phyloP scores from a whole-genome alignment of 2,888 invertebrate species.

The Drosophila kanekoi region DNA sequence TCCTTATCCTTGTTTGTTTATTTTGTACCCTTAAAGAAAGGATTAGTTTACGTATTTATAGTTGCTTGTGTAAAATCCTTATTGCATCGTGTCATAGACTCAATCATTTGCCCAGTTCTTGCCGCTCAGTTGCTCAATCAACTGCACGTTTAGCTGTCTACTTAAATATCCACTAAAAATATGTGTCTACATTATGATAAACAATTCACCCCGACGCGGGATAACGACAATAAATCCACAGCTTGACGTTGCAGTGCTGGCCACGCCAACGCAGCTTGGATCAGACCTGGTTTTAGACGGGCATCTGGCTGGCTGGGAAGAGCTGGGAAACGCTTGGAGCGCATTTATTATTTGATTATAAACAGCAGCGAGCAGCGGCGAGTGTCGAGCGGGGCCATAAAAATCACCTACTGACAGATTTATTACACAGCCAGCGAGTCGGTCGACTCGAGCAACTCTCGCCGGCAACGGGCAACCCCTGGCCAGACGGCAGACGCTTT shows the following conservation, averaged over 20 bases:
- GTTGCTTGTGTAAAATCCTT: background rate
- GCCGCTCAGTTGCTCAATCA: constrained; percentile 31
- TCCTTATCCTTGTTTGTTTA: no score
- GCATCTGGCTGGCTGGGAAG: constrained; percentile 32
- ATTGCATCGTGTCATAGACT: background rate
- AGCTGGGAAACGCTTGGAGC: constrained; percentile 58
- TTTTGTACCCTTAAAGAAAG: no score
- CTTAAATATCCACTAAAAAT: constrained; percentile 74
- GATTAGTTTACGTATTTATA: no score
- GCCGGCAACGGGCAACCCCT: constrained; percentile 43
- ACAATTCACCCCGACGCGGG: constrained; percentile 62
- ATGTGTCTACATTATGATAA: constrained; percentile 76
- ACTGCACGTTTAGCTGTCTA: constrained; percentile 59
- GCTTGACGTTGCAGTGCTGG: constrained; percentile 43
- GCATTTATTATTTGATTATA: constrained; percentile 79
- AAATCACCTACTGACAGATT: constrained; percentile 84
- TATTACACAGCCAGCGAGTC: constrained; percentile 77
- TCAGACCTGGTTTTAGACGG: constrained; percentile 23
- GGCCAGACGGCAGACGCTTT: constrained; percentile 46
- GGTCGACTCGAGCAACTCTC: constrained; percentile 35
- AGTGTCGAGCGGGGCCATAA: constrained; percentile 76
- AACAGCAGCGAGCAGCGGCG: constrained; percentile 67
- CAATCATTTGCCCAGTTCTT: constrained; percentile 11
- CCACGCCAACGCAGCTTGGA: constrained; percentile 63
- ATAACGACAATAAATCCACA: constrained; percentile 73